These are phyloP conservation scores for Catamblyrhynchus diadema DNA, from an alignment of 2,797 vertebrate genomes.

Conservation along the genomic window DNA sequence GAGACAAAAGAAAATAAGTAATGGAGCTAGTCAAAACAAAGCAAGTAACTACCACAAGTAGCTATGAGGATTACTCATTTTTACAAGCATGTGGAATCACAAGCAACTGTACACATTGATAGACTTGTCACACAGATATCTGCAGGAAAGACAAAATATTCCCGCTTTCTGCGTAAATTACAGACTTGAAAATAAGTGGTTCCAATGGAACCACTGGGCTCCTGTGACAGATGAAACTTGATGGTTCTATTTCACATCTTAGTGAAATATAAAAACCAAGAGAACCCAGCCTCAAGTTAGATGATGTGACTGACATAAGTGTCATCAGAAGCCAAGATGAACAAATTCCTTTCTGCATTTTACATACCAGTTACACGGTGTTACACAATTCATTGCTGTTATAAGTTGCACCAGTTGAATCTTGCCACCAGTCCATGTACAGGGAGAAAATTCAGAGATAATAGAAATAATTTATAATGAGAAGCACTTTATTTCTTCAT, in stretches of 20 bases:
- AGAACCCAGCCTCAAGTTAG: neutral
- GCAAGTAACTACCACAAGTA: neutral
- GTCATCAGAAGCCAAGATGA: neutral
- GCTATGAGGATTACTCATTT: neutral
- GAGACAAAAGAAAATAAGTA: neutral
- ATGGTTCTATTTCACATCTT: neutral
- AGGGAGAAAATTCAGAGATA: neutral
- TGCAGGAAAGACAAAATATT: neutral
- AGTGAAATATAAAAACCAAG: neutral
- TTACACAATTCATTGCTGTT: neutral
- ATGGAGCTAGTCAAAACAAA: constrained; percentile 19
- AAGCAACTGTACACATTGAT: neutral
- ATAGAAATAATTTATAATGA: neutral
- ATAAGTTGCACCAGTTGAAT: neutral
- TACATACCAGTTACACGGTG: neutral
- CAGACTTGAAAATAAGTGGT: neutral
- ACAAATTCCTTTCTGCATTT: neutral
- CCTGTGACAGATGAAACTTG: neutral
- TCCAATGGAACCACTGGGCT: neutral
- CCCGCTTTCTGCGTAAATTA: neutral
- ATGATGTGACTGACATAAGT: neutral
- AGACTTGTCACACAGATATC: neutral
- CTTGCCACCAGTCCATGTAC: neutral
- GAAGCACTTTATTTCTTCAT: neutral
- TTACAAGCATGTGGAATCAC: neutral